Base-by-base conservation (phyloP, 2,113 vertebrate species). In the Paracanthobrama guichenoti region DNA sequence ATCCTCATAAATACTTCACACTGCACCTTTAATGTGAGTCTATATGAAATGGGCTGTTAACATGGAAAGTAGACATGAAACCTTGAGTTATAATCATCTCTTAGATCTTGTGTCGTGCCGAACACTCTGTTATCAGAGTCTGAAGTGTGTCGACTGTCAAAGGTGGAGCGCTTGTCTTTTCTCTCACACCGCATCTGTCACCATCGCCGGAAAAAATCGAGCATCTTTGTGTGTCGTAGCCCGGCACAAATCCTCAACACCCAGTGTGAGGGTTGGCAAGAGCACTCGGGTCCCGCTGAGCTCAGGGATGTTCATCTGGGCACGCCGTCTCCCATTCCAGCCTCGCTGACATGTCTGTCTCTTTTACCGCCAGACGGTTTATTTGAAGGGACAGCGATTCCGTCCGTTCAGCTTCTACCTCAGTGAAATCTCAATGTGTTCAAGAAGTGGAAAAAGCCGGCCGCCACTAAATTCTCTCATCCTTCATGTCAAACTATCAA, bases 261-360 rank as follows among this genome's bases (percentile, higher is more conserved):
- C 28, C 74, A 79, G 85, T 26, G 48, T 83, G 74, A 79, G 57
- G 39, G 64, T 60, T 86, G 85, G 80, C 80, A 86, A 80, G 80
- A 62, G 53, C 53, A 76, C 67, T 53, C 2, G 64, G 64, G 57
- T 74, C 74, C 82, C 26, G 73, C 85, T 62, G 85, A 83, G 74
- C 55, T 79, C 26, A 48, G 73, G 64, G 74, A 82, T 64, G 74
- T 86, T 83, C 59, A 20, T 79, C 69, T 79, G 74, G 85, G 64
- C 22, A 62, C 31, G 26, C 31, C 20, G 28, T 35, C 74, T 76
- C 28, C 74, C 31, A 7, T 76, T 57, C 74, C 48, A 35, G 50
- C 74, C 74, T 57, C 28, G 11, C 74, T 76, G 74, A 76, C 74
- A 10, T 18, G 28, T 39, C 50, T 76, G 74, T 76, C 74, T 76